Evolutionary conservation across 2,113 vertebrate genomes (phyloP).

Genomic region (Nycticebus coucang): DNA sequence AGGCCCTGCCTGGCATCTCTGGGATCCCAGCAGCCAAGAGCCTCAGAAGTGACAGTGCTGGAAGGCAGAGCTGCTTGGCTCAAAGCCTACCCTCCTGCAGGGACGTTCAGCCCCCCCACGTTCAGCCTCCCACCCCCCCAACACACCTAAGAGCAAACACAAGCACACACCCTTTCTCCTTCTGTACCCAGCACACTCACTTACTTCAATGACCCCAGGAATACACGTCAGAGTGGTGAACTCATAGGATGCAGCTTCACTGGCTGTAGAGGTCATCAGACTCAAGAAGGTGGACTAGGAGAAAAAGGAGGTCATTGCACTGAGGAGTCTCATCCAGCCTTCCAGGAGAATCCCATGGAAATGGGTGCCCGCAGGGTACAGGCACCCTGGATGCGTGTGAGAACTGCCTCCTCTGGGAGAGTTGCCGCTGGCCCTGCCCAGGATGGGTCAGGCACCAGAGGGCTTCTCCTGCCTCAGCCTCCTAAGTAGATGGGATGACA

Average conservation of each 20-base stretch:
- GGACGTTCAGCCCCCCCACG: no score
- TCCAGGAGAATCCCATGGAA: neutral
- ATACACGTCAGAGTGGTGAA: slow-evolving; percentile 99
- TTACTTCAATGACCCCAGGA: slow-evolving; percentile 97
- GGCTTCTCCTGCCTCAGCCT: no score
- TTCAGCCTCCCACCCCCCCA: fast-evolving
- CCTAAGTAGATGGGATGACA: no score
- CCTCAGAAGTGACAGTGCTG: neutral
- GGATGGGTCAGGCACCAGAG: neutral
- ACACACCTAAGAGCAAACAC: neutral
- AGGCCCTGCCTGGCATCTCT: neutral
- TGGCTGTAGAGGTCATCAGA: slow-evolving; percentile 97
- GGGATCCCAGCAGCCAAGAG: neutral
- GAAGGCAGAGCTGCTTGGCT: neutral
- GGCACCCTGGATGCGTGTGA: neutral
- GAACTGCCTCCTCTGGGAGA: neutral
- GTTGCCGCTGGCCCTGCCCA: fast-evolving
- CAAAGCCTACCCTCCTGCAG: neutral
- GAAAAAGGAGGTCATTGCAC: neutral
- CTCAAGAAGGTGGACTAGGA: slow-evolving; percentile 97
- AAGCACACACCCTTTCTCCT: fast-evolving
- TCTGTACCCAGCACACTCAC: neutral
- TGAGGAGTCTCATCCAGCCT: neutral
- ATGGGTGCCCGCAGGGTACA: fast-evolving
- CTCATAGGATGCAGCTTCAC: slow-evolving; percentile 96